These are phyloP conservation scores for Lipophrys pholis DNA, from an alignment of 2,113 vertebrate species.

Conservation along the genomic window DNA sequence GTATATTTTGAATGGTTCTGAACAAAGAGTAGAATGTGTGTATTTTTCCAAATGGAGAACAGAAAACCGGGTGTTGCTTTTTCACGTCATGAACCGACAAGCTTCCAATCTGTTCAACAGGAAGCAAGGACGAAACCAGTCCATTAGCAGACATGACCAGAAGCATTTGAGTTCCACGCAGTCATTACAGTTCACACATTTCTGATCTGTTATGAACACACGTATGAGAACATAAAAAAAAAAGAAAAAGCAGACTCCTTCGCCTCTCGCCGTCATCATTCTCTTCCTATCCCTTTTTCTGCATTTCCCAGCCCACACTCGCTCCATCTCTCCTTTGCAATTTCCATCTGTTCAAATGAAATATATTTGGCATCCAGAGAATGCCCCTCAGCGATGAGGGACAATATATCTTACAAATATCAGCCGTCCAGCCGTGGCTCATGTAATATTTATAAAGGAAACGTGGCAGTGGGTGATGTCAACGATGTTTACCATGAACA, in stretches of 20 bases:
- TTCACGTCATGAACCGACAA: slow-evolving; percentile 1
- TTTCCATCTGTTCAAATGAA: slow-evolving; percentile 82
- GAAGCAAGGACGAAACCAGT: slow-evolving; percentile 13
- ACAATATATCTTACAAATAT: slow-evolving; percentile 83
- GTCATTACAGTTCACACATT: slow-evolving; percentile 50
- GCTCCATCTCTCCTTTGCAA: slow-evolving; percentile 68
- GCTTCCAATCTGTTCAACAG: background rate
- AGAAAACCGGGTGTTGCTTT: no score
- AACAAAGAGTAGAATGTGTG: no score
- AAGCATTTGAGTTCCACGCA: slow-evolving; percentile 22
- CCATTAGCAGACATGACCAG: slow-evolving; percentile 29
- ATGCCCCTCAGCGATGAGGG: slow-evolving; percentile 76
- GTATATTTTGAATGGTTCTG: no score
- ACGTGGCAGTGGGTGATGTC: slow-evolving; percentile 71
- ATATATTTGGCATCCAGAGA: slow-evolving; percentile 79
- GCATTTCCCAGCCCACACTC: slow-evolving; percentile 49
- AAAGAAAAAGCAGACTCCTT: background rate
- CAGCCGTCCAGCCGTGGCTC: slow-evolving; percentile 67
- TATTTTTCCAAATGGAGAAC: no score
- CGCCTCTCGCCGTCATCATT: slow-evolving; percentile 45
- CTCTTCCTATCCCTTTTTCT: slow-evolving; percentile 42
- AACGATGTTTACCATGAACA: slow-evolving; percentile 70
- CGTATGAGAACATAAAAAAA: slow-evolving; percentile 15
- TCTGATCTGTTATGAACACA: slow-evolving; percentile 32
- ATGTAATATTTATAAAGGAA: slow-evolving; percentile 81